Evolutionary conservation across 1,140 invertebrate genomes (phyloP), one percentile per base, ranked within the genome.

Genomic region (Sinella curviseta): DNA sequence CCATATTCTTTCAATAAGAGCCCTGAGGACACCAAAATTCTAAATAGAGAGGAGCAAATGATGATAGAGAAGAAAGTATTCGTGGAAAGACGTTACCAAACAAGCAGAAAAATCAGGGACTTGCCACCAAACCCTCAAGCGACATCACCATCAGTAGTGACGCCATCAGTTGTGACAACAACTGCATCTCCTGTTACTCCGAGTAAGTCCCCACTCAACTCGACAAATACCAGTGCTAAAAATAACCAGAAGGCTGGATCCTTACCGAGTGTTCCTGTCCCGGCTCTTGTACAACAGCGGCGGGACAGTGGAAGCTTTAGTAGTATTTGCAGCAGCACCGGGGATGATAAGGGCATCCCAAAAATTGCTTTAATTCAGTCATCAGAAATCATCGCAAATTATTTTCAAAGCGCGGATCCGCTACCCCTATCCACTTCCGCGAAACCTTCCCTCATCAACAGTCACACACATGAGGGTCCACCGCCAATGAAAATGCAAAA

Each of bases 51-150:
- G 36, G 74, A 75, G 36, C 34, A 75, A 26, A 75, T 75, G 74
- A 75, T 75, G 39, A 75, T 75, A 2, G 74, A 75, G 31, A 75
- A 75, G 36, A 75, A 75, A 48, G 74, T 75, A 3, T 75, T 75
- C 39, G 74, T 75, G 12, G 74, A 75, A 48, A 36, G 74, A 54
- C 34, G 74, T n/a, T 75, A 75, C 74, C 74, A 75, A 48, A 75
- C 74, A n/a, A 48, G 35, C 39, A 2, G 74, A 30, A 75, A 75
- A 48, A 75, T 75, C 3, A 36, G 74, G 26, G 74, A 75, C 26
- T 16, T 70, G 12, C 65, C 12, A 4, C 28, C 65, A 26, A 12
- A 60, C 24, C 24, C 3, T n/a, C 57, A 60, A 60, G 39, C 24
- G 8, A 8, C 65, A 2, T 30, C 31, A 31, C 12, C 31, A 30